A percentile compares a stretch with the other conserved stretches of the same genome.
These are phyloP conservation scores for Drosophila pruinosa DNA, from an alignment of 1,140 invertebrate genomes.

Conservation along the genomic window DNA sequence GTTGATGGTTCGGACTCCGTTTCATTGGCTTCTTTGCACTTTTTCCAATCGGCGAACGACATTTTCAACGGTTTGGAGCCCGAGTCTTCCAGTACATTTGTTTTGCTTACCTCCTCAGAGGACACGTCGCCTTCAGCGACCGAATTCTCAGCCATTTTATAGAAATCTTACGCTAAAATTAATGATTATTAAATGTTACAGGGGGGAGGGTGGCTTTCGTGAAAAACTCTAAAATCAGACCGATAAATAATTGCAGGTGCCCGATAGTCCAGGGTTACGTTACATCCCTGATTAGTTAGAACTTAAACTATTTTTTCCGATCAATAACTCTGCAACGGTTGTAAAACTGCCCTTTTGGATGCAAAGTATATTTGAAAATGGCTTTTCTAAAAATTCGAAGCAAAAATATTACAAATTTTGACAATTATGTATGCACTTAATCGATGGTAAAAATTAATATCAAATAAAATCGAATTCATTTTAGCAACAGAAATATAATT, in stretches of 20 bases:
- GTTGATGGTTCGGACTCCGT: neutral
- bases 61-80: slow-evolving; percentile 41
- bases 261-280: slow-evolving; percentile 9
- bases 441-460: too few species aligned
- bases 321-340: neutral
- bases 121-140: neutral
- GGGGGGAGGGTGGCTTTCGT: neutral
- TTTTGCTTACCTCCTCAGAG: neutral
- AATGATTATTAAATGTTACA: slow-evolving; percentile 1
- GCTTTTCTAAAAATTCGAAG: too few species aligned
- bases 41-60: slow-evolving; percentile 74
- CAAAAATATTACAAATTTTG: too few species aligned
- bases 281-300: neutral
- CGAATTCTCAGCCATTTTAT: slow-evolving; percentile 37
- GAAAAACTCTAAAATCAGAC: slow-evolving; percentile 21
- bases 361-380: too few species aligned
- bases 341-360: neutral
- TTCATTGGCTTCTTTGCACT: slow-evolving; percentile 50
- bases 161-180: neutral
- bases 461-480: neutral
- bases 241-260: slow-evolving; percentile 5
- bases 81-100: slow-evolving; percentile 1
- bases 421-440: too few species aligned
- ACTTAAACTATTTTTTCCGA: neutral
- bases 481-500: neutral